Conservation (phyloP, 2,113 vertebrate species). For the Tricholaema leucomelas region DNA sequence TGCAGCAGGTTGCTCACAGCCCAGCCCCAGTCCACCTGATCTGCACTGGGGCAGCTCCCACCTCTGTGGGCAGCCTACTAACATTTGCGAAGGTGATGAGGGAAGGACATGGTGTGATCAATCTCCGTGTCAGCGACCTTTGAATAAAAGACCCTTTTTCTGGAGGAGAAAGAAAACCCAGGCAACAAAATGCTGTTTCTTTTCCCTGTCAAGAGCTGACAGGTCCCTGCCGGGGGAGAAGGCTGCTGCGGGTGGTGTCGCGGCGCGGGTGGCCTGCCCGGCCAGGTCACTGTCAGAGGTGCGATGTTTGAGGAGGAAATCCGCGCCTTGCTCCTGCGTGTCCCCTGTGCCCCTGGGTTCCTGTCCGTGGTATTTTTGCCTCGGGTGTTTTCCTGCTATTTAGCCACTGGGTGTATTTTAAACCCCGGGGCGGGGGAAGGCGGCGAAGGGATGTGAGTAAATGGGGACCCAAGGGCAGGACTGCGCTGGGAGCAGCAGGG, state of each 20-base stretch:
- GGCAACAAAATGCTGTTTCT: accelerated
- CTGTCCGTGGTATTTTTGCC: slow-evolving; percentile 34
- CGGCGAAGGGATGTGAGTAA: not conserved
- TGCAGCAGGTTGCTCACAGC: too few species aligned
- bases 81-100: not conserved
- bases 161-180: not conserved
- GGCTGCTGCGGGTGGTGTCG: not conserved
- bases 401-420: not conserved
- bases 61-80: too few species aligned
- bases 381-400: slow-evolving; percentile 59
- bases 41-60: too few species aligned
- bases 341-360: slow-evolving; percentile 47
- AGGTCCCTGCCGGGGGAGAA: accelerated
- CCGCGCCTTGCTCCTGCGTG: slow-evolving; percentile 6
- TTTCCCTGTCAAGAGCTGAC: accelerated
- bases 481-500: not conserved
- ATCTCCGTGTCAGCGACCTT: not conserved
- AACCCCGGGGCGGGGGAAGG: not conserved
- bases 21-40: too few species aligned
- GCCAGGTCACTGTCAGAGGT: not conserved
- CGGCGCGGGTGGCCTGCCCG: not conserved
- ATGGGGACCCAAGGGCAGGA: not conserved
- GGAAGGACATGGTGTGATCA: too few species aligned
- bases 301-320: slow-evolving; percentile 54
- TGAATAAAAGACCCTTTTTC: not conserved